Evolutionary conservation across 2,113 vertebrate species (phyloP).

Genomic region (Terrapene triunguis): DNA sequence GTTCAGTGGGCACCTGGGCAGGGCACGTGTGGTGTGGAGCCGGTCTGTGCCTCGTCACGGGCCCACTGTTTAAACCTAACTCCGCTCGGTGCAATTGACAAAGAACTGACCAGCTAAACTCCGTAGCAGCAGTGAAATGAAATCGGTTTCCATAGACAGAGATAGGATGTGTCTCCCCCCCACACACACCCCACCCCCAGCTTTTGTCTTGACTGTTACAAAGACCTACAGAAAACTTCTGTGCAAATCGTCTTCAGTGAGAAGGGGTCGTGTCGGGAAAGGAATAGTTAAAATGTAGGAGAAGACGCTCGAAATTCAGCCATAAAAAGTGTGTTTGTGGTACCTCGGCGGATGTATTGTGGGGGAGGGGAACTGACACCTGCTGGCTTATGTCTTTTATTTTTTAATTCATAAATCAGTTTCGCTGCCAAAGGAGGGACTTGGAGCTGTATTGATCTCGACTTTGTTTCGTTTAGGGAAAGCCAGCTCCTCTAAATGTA

Average conservation of each 20-base stretch:
- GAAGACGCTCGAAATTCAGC: neutral
- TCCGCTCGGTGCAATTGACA: too few relatives aligned
- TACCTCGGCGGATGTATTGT: neutral
- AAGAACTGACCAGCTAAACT: too few relatives aligned
- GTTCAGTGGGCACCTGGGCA: too few relatives aligned
- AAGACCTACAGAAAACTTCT: neutral
- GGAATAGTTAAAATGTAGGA: neutral
- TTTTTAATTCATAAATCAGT: neutral
- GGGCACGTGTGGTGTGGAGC: too few relatives aligned
- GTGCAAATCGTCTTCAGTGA: neutral
- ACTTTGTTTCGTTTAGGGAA: neutral
- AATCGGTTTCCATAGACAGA: neutral
- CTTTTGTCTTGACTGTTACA: neutral
- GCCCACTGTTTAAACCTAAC: neutral
- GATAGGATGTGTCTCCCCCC: too few relatives aligned
- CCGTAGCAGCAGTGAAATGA: too few relatives aligned
- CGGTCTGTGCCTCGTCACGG: rapidly evolving
- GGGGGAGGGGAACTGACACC: rapidly evolving
- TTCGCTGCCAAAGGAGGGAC: neutral
- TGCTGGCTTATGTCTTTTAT: neutral
- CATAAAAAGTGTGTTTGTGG: neutral
- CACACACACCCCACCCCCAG: too few relatives aligned
- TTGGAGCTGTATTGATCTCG: neutral
- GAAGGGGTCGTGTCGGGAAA: neutral
- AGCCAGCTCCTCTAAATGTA: too few relatives aligned